A percentile compares a stretch with the other conserved stretches of the same genome.
Conservation (phyloP, 2,113 vertebrate species). For the Cisticola juncidis region DNA sequence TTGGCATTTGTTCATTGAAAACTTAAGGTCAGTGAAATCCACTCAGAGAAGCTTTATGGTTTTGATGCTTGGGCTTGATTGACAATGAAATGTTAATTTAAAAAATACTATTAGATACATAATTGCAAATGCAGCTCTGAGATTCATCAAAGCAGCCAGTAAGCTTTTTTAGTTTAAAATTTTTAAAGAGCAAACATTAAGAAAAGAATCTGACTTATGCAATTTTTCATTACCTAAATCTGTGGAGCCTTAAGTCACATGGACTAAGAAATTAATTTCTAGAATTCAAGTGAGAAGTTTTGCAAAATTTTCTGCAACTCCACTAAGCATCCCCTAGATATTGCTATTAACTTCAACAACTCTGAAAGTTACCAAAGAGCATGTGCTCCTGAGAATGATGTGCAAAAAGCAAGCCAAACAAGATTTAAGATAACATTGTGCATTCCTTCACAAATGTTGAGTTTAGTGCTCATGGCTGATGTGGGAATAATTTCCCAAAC, state of each 20-base stretch:
- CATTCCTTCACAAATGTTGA: neutral
- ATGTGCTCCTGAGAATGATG: neutral
- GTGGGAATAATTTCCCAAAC: neutral
- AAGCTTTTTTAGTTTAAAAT: neutral
- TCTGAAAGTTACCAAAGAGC: neutral
- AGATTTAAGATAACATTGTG: neutral
- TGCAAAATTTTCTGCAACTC: neutral
- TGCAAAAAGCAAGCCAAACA: neutral
- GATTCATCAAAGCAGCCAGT: neutral
- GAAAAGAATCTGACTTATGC: neutral
- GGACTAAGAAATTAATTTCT: neutral
- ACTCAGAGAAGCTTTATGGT: neutral
- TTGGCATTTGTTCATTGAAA: neutral
- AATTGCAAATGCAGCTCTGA: neutral
- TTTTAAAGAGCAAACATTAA: neutral
- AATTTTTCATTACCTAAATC: neutral
- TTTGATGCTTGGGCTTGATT: neutral
- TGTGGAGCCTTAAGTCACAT: neutral
- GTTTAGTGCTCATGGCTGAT: neutral
- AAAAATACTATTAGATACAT: neutral
- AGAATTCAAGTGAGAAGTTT: neutral
- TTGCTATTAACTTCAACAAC: neutral
- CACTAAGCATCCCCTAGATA: neutral
- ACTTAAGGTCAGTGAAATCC: neutral
- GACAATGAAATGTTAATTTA: neutral